Base-by-base conservation (phyloP, 2,113 vertebrate genomes). In the Myotis lucifugus region DNA sequence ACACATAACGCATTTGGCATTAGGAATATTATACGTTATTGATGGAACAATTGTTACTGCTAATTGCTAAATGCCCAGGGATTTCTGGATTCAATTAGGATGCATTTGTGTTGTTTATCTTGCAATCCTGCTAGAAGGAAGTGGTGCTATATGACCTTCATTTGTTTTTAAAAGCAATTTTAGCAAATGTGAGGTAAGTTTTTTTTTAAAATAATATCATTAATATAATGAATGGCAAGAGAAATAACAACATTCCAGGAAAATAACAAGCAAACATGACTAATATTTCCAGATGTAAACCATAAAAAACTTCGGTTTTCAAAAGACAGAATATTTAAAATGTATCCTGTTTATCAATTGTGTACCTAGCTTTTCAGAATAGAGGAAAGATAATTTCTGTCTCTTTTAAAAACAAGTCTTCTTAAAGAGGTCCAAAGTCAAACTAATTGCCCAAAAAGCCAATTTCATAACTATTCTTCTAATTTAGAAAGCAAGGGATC, bases 51-150 rank as follows among this genome's bases (percentile, higher is more conserved):
- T 32, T 93, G 59, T 0, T 0, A 66, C 46, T 79, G 93, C 78
- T 97, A 97, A 97, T 96, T 93, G 93, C 72, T 70, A 54, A 85
- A 13, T 27, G 67, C 83, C 50, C 12, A 64, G 66, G 52, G 59
- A 96, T 66, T 91, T 97, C 89, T 96, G 56, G 23, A 90, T 85
- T 74, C 82, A 96, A 72, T 95, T 97, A 94, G 79, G 82, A 88
- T 91, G 34, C 73, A 83, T 90, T 48, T 85, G 19, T 88, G 89
- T 85, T 94, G 88, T 64, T 94, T 95, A 93, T 96, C 77, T 96
- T 91, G 73, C 72, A 91, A 85, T 93, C 67, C 52, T 82, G 59
- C 76, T 95, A 88, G 52, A 93, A 95, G 85, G 85, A 94, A 67
- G 34, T 83, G 70, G 64, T 69, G 59, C 42, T 70, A 19, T 7